Conservation (phyloP, 1,140 invertebrate species). For the Drosophila pseudoananassae region DNA sequence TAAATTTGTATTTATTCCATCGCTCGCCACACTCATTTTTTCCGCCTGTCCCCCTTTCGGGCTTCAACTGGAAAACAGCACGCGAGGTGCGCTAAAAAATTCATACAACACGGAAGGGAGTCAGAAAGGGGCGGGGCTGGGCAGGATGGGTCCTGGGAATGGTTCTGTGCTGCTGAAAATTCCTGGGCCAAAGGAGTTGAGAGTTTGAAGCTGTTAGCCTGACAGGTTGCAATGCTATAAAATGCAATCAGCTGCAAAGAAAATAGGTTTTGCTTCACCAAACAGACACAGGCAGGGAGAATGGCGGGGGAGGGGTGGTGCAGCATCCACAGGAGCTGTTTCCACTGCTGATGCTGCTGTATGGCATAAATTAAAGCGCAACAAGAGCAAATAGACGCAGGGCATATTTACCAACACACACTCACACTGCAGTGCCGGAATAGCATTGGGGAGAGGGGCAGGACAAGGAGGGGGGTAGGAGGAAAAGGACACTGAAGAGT, state of each 20-base stretch:
- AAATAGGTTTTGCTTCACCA: conserved; percentile 72
- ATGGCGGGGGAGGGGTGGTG: not conserved
- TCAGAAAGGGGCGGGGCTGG: not conserved
- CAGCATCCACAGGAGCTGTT: conserved; percentile 22
- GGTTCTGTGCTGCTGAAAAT: conserved; percentile 32
- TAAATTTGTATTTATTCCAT: conserved; percentile 61
- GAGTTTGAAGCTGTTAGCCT: conserved; percentile 44
- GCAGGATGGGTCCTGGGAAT: not conserved
- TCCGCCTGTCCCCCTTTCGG: not conserved
- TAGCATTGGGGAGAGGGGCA: not conserved
- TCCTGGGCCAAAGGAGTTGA: conserved; percentile 39
- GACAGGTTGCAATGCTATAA: conserved; percentile 66
- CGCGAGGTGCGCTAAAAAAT: conserved; percentile 65
- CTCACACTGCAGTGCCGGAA: conserved; percentile 10
- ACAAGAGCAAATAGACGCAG: conserved; percentile 49
- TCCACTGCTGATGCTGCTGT: conserved; percentile 22
- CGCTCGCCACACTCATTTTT: conserved; percentile 4
- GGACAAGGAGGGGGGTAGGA: not conserved
- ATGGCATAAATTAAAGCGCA: conserved; percentile 73
- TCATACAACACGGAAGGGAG: conserved; percentile 31
- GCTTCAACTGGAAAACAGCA: conserved; percentile 12
- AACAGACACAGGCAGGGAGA: conserved; percentile 29
- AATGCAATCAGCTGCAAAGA: conserved; percentile 81
- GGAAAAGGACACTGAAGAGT: not conserved
- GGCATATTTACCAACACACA: conserved; percentile 39